Percentiles rank a stretch among this genome's conserved stretches.
Conservation (phyloP, 2,113 vertebrate genomes). For the Hyla sarda region DNA sequence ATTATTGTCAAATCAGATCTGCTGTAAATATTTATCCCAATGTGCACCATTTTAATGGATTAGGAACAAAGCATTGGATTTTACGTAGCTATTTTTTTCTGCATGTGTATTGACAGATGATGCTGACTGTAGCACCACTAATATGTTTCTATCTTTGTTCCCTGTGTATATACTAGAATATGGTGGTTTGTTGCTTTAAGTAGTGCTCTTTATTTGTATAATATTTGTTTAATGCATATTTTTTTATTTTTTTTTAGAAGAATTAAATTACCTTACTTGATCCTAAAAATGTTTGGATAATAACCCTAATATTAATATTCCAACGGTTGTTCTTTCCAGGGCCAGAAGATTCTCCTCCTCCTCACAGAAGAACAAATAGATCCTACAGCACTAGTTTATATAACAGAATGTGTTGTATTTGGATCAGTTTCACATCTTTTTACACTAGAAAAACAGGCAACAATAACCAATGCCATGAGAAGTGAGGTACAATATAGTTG, state of each 20-base stretch:
- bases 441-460: constrained; percentile 49
- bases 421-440: constrained; percentile 59
- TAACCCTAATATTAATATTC: background rate
- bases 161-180: too few species aligned
- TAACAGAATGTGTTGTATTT: constrained; percentile 49
- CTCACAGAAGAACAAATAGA: constrained; percentile 53
- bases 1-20: too few species aligned
- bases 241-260: too few species aligned
- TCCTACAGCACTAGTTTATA: constrained; percentile 34
- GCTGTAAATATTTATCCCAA: too few species aligned
- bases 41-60: too few species aligned
- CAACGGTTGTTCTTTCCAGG: background rate
- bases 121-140: too few species aligned
- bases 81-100: too few species aligned
- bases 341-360: constrained; percentile 44
- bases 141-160: too few species aligned
- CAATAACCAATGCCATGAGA: constrained; percentile 34
- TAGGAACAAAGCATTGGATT: too few species aligned
- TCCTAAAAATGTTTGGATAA: background rate
- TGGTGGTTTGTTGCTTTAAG: too few species aligned
- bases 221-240: background rate
- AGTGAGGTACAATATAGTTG: constrained; percentile 22
- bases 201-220: too few species aligned
- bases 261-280: background rate
- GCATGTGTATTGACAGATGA: too few species aligned